Percentiles rank a stretch among this genome's conserved stretches.
Evolutionary conservation across 2,888 invertebrate genomes (phyloP).

Genomic region (Agrypnus murinus): DNA sequence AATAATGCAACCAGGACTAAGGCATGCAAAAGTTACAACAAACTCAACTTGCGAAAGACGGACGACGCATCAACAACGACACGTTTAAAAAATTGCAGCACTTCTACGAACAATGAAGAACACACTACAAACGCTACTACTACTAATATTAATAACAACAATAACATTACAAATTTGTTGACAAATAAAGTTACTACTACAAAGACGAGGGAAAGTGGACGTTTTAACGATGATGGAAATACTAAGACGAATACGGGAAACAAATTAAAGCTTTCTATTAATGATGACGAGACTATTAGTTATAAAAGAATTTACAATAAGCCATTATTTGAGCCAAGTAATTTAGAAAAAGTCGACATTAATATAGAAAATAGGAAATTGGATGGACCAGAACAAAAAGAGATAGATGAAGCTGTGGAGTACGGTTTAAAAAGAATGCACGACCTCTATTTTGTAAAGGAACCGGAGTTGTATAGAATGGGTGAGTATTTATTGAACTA

Average conservation of each 20-base stretch:
- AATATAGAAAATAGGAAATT: constrained; percentile 35
- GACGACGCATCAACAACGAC: neutral
- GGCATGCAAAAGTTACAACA: constrained; percentile 11
- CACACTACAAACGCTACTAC: neutral
- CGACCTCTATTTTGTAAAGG: constrained; percentile 77
- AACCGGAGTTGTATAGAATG: constrained; percentile 76
- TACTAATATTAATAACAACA: no score
- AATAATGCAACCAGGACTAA: constrained; percentile 13
- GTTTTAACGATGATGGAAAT: neutral
- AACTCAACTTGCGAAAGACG: neutral
- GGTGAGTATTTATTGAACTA: constrained; percentile 71
- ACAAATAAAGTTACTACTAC: neutral
- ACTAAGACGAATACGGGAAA: neutral
- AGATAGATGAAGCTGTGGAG: constrained; percentile 79
- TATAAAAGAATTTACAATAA: no score
- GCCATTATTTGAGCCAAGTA: neutral
- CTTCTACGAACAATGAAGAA: neutral
- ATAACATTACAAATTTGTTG: neutral
- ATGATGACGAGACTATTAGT: neutral
- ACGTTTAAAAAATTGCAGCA: neutral
- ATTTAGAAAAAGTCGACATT: no score
- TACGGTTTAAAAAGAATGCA: constrained; percentile 81
- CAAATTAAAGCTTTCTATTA: constrained; percentile 2
- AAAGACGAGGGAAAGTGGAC: neutral
- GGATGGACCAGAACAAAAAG: constrained; percentile 64